A percentile compares a stretch with the other conserved stretches of the same genome.
phyloP scores from a whole-genome alignment of 2,797 vertebrate species.

The Agapornis canus region DNA sequence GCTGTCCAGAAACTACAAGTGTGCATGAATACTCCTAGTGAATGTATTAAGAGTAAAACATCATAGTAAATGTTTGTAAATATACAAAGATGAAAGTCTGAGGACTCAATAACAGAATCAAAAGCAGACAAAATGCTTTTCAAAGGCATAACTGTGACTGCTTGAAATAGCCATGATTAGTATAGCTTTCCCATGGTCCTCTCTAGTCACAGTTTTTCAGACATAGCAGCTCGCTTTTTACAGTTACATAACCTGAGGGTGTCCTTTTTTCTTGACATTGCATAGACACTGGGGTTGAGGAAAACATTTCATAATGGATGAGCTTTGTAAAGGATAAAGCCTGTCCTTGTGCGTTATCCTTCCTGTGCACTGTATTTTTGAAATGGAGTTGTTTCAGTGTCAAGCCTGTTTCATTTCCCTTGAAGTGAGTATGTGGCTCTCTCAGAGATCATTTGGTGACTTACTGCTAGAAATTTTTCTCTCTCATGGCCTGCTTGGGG shows the following conservation, averaged over 20 bases:
- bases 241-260: not conserved
- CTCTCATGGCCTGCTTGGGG: not conserved
- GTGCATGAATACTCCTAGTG: not conserved
- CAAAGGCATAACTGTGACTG: not conserved
- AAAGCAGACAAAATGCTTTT: conserved; percentile 33
- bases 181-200: not conserved
- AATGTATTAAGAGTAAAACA: not conserved
- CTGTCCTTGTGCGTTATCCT: not conserved
- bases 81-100: not conserved
- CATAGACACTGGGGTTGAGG: not conserved
- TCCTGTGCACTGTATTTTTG: not conserved
- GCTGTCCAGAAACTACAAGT: not conserved
- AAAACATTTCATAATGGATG: not conserved
- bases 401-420: not conserved
- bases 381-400: not conserved
- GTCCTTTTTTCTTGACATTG: not conserved
- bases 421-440: not conserved
- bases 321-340: not conserved
- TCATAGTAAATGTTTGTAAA: not conserved
- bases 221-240: not conserved
- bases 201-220: not conserved
- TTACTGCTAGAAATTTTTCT: not conserved
- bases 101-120: not conserved
- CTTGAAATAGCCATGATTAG: not conserved
- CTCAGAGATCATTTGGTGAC: not conserved